These are phyloP conservation scores for Phoxinus phoxinus DNA, from an alignment of 2,113 vertebrate species.

Conservation along the genomic window DNA sequence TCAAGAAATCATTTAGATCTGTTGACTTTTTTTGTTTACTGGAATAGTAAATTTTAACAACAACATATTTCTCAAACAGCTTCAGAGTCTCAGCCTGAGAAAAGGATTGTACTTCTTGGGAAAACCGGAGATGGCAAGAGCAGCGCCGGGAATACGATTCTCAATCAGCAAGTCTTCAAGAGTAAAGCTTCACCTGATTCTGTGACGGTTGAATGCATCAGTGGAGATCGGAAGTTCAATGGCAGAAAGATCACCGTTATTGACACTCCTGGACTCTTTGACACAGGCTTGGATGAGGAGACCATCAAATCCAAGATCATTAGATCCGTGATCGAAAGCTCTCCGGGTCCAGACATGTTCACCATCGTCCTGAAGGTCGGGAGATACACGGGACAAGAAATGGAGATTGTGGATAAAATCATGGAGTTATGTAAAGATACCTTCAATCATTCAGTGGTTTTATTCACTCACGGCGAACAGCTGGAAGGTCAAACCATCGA, in stretches of 20 bases:
- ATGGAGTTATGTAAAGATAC: not conserved
- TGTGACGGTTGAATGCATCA: not conserved
- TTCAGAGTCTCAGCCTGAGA: conserved; percentile 4
- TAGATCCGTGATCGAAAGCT: no score
- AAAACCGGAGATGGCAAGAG: conserved; percentile 49
- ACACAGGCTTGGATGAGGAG: not conserved
- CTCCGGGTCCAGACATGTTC: no score
- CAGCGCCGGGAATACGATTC: conserved; percentile 40
- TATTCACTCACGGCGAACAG: conserved; percentile 51
- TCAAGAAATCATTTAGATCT: not conserved
- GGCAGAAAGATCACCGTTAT: not conserved
- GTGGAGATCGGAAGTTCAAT: not conserved
- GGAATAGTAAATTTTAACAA: not conserved
- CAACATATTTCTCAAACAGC: not conserved
- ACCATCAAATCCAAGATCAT: not conserved
- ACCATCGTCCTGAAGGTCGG: conserved; percentile 22
- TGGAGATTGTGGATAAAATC: not conserved
- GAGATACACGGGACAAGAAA: conserved; percentile 41
- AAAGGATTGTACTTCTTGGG: conserved; percentile 48
- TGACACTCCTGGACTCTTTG: conserved; percentile 41
- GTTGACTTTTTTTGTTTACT: no score
- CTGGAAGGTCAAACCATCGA: conserved; percentile 16
- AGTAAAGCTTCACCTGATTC: not conserved
- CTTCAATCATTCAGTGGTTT: conserved; percentile 21
- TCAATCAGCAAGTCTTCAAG: no score